Percentiles rank a stretch among this genome's conserved stretches.
phyloP scores from a whole-genome alignment of 2,797 vertebrate species.

The Microhierax caerulescens region DNA sequence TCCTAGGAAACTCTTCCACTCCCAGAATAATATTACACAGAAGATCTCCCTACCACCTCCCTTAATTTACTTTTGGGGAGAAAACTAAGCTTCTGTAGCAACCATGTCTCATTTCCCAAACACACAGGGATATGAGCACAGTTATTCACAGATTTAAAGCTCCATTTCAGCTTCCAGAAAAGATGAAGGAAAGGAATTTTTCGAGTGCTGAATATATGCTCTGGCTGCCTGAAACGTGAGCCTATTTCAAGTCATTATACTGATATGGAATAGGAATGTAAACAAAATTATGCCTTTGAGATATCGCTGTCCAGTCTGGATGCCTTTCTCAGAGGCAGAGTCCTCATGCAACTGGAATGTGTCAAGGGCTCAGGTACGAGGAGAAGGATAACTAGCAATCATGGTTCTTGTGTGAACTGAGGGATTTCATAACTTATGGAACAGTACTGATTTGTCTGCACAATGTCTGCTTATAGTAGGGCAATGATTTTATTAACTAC shows the following conservation, averaged over 20 bases:
- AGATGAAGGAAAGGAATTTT: background rate
- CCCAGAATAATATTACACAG: background rate
- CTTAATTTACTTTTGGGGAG: background rate
- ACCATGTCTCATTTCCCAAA: background rate
- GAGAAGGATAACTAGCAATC: background rate
- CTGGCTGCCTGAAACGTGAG: background rate
- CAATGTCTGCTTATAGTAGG: background rate
- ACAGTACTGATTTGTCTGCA: background rate
- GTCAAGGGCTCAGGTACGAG: background rate
- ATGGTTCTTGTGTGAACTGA: background rate
- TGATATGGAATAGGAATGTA: conserved; percentile 56
- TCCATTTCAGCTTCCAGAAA: background rate
- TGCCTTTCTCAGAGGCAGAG: background rate
- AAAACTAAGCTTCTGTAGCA: background rate
- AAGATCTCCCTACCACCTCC: background rate
- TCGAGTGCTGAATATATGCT: background rate
- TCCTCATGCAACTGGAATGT: background rate
- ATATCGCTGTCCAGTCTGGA: background rate
- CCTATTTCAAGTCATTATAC: background rate
- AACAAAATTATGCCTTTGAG: conserved; percentile 31
- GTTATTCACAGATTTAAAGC: background rate
- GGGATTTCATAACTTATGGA: background rate
- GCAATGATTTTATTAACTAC: background rate
- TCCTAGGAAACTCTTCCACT: background rate
- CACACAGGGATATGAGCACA: background rate